These are phyloP conservation scores for Hymenopus coronatus DNA, from an alignment of 2,888 invertebrate species.

Conservation along the genomic window DNA sequence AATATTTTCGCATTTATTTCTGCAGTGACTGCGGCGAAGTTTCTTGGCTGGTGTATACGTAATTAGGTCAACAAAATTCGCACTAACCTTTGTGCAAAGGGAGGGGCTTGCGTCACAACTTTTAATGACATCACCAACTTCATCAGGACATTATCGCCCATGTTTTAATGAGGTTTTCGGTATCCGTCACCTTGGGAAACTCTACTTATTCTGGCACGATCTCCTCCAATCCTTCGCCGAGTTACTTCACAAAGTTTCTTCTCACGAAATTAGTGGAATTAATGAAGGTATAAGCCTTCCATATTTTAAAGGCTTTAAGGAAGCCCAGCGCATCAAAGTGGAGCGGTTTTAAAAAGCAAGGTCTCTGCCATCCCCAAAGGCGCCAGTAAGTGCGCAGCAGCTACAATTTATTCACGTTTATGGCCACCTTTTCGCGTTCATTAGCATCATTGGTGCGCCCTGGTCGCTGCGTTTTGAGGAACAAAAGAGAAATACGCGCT, in stretches of 20 bases:
- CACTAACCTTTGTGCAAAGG: background rate
- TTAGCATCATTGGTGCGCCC: background rate
- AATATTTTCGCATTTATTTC: too few species aligned
- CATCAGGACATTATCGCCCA: background rate
- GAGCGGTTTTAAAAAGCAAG: background rate
- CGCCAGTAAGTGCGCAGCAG: background rate
- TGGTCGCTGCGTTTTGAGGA: background rate
- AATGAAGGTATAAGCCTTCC: background rate
- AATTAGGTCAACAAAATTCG: background rate
- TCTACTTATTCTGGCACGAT: background rate
- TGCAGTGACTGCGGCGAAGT: too few species aligned
- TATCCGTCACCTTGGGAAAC: background rate
- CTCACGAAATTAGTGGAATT: background rate
- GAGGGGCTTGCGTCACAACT: background rate
- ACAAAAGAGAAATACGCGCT: background rate
- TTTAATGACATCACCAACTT: background rate
- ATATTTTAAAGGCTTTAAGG: background rate
- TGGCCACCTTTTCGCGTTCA: background rate
- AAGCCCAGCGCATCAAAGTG: background rate
- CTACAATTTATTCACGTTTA: background rate
- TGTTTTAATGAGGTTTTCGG: background rate
- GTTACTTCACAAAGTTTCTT: background rate
- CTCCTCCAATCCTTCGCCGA: background rate
- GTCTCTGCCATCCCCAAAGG: background rate
- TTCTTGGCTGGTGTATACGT: too few species aligned